Conservation (phyloP, 2,797 vertebrate genomes). For the Cirrhinus mrigala region DNA sequence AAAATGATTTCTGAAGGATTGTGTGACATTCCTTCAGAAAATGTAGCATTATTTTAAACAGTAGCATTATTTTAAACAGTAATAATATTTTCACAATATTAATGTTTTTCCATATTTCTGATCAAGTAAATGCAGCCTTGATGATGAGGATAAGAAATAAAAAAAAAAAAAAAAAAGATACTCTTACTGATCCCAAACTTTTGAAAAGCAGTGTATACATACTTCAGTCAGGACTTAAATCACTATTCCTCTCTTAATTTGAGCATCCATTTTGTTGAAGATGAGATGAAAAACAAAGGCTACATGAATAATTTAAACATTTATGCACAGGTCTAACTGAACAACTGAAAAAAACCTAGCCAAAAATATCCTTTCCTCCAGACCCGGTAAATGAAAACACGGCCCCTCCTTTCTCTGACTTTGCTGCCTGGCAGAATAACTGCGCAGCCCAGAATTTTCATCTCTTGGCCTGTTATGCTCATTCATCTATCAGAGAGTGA, state of each 20-base stretch:
- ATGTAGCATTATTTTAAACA: no score
- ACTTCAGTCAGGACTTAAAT: not conserved
- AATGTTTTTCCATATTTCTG: no score
- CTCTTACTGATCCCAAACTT: no score
- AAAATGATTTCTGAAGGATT: no score
- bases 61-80: no score
- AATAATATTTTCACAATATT: no score
- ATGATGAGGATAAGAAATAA: no score
- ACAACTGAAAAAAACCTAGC: not conserved
- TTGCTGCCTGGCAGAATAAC: slow-evolving; percentile 27
- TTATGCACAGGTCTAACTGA: not conserved
- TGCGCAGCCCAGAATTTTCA: slow-evolving; percentile 31
- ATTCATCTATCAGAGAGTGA: slow-evolving; percentile 46
- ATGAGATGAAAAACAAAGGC: slow-evolving; percentile 17
- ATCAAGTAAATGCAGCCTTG: no score
- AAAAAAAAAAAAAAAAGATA: no score
- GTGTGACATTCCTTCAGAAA: no score
- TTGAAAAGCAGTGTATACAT: no score
- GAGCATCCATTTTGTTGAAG: not conserved
- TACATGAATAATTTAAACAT: not conserved
- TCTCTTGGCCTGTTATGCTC: slow-evolving; percentile 36
- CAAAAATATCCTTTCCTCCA: not conserved
- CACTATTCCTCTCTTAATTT: not conserved
- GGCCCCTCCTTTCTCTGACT: not conserved
- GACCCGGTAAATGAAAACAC: not conserved